Evolutionary conservation across 37 sponge, comb jelly and placozoan species (phyloP), one percentile per base, ranked within the genome.

Genomic region (Aphrocallistes beatrix): DNA sequence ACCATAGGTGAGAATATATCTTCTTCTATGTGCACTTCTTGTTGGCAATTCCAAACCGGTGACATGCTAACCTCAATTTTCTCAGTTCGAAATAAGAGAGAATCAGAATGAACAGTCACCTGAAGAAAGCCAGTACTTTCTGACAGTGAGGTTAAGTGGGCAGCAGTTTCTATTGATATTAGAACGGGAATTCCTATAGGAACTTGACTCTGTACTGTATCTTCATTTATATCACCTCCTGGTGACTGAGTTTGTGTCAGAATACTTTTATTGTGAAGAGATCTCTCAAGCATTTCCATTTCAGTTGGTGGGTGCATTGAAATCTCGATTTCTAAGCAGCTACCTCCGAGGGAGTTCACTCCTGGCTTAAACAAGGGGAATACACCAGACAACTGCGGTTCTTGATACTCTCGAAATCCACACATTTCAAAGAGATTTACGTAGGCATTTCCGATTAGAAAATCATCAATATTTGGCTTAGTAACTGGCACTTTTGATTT

Each of bases 331-430:
- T 88, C 84, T 0, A 89, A 34, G 1, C 49, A 28, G 45, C 86
- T 85, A 34, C 49, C 51, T 0, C 89, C 60, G 28, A 90, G 85
- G 23, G 51, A 83, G 49, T 75, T 85, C 21, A 83, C 86, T 1
- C 93, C 93, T 23, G 87, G 51, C 75, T 92, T 92, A 85, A 90
- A 92, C 51, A 92, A 1, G 38, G 90, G 87, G 50, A 50, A 90
- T 50, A 83, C 39, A 1, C 89, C 90, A 51, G 38, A 17, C 16
- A 82, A 38, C 39, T 38, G 39, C 83, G 39, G 39, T 37, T 82
- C 39, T 38, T 38, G 83, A 19, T 19, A 38, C 8, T 37, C 38
- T 16, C 39, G 83, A 21, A 37, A 60, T 60, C 75, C 75, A 60
- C 75, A 60, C 75, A 60, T 60, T 28, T 60, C 75, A 60, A 23